Base-by-base conservation (phyloP, 2,888 invertebrate species). In the Pyrrhosoma nymphula region DNA sequence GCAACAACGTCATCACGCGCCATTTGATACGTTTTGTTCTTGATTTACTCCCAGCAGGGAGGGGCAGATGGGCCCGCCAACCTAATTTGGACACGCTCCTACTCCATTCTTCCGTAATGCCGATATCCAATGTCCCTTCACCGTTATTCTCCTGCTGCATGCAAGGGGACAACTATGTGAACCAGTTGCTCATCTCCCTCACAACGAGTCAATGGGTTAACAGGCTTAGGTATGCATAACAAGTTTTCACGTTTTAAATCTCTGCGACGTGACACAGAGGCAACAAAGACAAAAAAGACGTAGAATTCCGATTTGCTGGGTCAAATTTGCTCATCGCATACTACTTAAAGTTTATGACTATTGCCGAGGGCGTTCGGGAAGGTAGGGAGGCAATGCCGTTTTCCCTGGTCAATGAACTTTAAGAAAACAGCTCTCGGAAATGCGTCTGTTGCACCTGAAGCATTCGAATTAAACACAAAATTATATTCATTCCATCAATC, bases 221-320 rank as follows among this genome's bases (percentile, higher is more conserved):
- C 16, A 16, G 26, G 23, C 69, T 69, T 4, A 47, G 47, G 47
- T 60, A n/a, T 47, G 93, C 69, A 63, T 93, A 93, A 93, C 93
- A 93, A 69, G 93, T 93, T 93, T 75, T 69, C 69, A 69, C 69
- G 47, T 75, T 93, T 93, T 23, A 60, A 69, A 93, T 91, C 63
- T 35, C 35, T 30, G 60, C 20, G 35, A 75, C 82, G 30, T 14
- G 14, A n/a, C 82, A n/a, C 47, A 8, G 75, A 30, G 3, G 82
- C 35, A 35, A 35, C n/a, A n/a, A 82, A 35, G 26, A 1, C 6
- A 82, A 30, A 82, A 20, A 60, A 20, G 1, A 35, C 16, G 30
- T 16, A 35, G 82, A 35, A 82, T 35, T 16, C 82, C 35, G 35
- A 82, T 18, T 14, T 35, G 16, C 82, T 82, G 16, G 82, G 82